Evolutionary conservation across 2,888 invertebrate species (phyloP), one percentile per base, ranked within the genome.

Genomic region (Seladonia tumulorum): DNA sequence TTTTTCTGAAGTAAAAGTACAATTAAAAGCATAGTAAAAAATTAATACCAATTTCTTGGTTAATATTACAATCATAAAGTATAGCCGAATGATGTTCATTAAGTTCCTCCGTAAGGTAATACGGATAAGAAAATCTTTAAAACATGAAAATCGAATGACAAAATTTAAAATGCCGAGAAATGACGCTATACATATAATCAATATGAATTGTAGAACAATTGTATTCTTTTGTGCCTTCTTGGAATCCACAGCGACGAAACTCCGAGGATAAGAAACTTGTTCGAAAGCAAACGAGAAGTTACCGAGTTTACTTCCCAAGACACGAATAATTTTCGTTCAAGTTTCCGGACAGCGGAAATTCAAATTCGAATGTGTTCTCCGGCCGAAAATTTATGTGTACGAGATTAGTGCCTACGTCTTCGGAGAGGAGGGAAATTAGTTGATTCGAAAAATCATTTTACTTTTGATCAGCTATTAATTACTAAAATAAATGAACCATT

Each of bases 261-360:
- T 66, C 74, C 53, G 39, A 14, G 83, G 88, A 84, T 83, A 82
- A 84, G 88, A 87, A 88, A 87, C 76, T 85, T 87, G 68, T 70
- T 77, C 79, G 85, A 85, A 81, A 82, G 72, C 72, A 77, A 81
- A 80, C 78, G 79, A 71, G 81, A 89, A 87, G 85, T 89, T 89
- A 75, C 85, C 85, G 71, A 89, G 85, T 87, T 89, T 81, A 82
- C 87, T 82, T 85, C 83, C 81, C 79, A 80, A 68, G 81, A 79
- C 71, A 83, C 73, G 85, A 89, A 89, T 89, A 89, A 89, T 89
- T 85, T 85, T 81, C 79, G 76, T 71, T 73, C 73, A 76, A 83
- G 66, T 71, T 81, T 45, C 77, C 25, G 49, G 72, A 78, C 79
- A 70, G 53, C 81, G 73, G 79, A 82, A 89, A 89, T 87, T 89